Percentiles rank a stretch among this genome's conserved stretches.
Conservation (phyloP, 2,113 vertebrate genomes). For the Microcebus lehilahytsara region DNA sequence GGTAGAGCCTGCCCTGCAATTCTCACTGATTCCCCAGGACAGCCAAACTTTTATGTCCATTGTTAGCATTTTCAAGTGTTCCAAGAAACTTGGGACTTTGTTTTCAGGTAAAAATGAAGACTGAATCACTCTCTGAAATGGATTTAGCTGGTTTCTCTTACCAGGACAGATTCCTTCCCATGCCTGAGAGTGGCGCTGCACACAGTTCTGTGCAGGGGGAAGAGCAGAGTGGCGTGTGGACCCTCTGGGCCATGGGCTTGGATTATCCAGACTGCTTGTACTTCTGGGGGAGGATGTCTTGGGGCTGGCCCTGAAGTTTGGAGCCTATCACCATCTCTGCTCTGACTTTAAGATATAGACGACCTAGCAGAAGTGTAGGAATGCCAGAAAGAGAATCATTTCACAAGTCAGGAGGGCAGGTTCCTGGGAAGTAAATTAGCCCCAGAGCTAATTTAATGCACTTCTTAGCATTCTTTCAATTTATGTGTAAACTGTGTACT, state of each 20-base stretch:
- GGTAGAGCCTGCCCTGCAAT: not conserved
- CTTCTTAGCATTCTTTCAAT: not conserved
- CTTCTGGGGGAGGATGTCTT: not conserved
- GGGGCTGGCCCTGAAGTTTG: not conserved
- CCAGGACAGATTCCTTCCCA: not conserved
- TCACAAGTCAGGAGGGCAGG: not conserved
- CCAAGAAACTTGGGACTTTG: not conserved
- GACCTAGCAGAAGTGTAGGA: not conserved
- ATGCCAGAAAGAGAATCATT: not conserved
- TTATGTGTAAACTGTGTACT: not conserved
- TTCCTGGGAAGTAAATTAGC: not conserved
- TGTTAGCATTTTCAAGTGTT: conserved; percentile 21
- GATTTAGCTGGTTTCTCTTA: not conserved
- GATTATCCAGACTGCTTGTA: not conserved
- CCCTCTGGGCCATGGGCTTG: fast-evolving
- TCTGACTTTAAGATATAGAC: not conserved
- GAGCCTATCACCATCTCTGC: not conserved
- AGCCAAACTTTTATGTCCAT: not conserved
- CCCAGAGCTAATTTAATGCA: not conserved
- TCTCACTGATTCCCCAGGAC: not conserved
- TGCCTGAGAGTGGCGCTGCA: fast-evolving
- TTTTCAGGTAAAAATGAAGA: not conserved
- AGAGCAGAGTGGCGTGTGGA: not conserved
- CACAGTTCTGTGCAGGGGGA: fast-evolving
- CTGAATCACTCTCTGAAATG: not conserved